Conservation (phyloP, 2,888 invertebrate species). For the Blastobasis adustella region DNA sequence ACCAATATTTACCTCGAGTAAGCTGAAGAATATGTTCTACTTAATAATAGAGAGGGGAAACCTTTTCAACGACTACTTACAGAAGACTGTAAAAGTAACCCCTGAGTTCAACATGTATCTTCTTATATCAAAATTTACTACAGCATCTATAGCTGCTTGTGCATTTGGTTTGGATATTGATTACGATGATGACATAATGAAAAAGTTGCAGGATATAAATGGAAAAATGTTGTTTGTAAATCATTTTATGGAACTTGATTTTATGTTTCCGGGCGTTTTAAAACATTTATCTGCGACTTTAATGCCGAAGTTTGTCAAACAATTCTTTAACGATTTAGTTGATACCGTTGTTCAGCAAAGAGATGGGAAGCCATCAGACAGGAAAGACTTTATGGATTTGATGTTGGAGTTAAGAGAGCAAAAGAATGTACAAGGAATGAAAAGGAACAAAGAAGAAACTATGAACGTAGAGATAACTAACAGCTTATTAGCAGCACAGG, state of each 20-base stretch:
- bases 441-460: slow-evolving; percentile 12
- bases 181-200: background rate
- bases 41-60: slow-evolving; percentile 32
- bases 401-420: slow-evolving; percentile 31
- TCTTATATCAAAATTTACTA: slow-evolving; percentile 30
- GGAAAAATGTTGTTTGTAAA: background rate
- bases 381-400: slow-evolving; percentile 44
- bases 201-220: background rate
- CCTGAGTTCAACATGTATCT: slow-evolving; percentile 18
- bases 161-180: slow-evolving; percentile 36
- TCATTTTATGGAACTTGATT: background rate
- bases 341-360: slow-evolving; percentile 27
- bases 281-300: background rate
- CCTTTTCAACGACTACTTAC: slow-evolving; percentile 24
- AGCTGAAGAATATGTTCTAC: slow-evolving; percentile 43
- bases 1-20: slow-evolving; percentile 44
- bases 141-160: slow-evolving; percentile 32
- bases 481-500: slow-evolving; percentile 29
- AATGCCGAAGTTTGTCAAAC: too few species aligned
- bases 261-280: background rate
- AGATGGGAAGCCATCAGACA: slow-evolving; percentile 25
- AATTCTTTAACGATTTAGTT: slow-evolving; percentile 25
- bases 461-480: slow-evolving; percentile 25
- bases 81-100: background rate
- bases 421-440: slow-evolving; percentile 21